Base-by-base conservation (phyloP, 2,113 vertebrate genomes). In the Capricornis sumatraensis region DNA sequence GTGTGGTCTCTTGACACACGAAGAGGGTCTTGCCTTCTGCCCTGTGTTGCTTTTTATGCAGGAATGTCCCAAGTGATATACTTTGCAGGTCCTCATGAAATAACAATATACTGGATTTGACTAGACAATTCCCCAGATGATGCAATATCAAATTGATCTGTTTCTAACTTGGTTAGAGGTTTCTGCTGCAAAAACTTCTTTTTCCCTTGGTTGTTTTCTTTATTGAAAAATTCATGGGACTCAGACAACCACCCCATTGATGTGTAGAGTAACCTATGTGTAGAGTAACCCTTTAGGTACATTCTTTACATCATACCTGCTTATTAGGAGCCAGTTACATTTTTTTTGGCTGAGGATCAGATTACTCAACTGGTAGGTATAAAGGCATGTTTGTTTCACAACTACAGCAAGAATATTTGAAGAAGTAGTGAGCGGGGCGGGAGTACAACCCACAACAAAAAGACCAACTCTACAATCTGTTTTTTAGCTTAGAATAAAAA, bases 311-410 rank as follows among this genome's bases (percentile, higher is more conserved):
- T 95, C 92, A 94, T 91, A 97, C 55, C 53, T 98, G 14, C 3
- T 91, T 98, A 95, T 91, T 53, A 87, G 60, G 86, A 96, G 62
- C 43, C 4, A 95, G 76, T 71, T 98, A 90, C 71, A 71, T 95
- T 92, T 92, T 60, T 67, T 95, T 98, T 98, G 95, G 97, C 92
- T 95, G 64, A 50, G 91, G 25, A 52, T 97, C 93, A 79, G 43
- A 82, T 97, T 97, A 96, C 55, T 96, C 87, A 87, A 89, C 97
- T 62, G 86, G 95, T 87, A 28, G 55, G 79, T 47, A 97, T 81
- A 97, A 94, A 98, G 76, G 4, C 15, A 43, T 62, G n/a, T 88
- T 97, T 98, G 85, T 97, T 98, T 84, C 90, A 97, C 55, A 88
- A 25, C 84, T 6, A 57, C 3, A 71, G 33, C 96, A 67, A 89